Evolutionary conservation across 1,140 invertebrate genomes (phyloP).

Genomic region (Charaxes varanes): DNA sequence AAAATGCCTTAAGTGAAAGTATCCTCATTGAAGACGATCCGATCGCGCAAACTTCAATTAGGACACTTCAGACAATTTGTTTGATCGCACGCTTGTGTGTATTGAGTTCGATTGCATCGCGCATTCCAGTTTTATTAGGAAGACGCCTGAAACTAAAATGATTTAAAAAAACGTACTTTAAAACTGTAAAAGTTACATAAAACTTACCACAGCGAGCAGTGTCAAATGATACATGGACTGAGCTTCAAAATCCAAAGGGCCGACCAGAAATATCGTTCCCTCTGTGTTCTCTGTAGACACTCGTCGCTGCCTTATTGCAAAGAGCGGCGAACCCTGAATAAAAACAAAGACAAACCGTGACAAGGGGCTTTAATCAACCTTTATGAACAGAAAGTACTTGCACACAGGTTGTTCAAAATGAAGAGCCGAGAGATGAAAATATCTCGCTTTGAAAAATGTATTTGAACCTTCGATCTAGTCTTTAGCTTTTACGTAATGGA

Average conservation of each 20-base stretch:
- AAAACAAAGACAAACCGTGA: slow-evolving; percentile 12
- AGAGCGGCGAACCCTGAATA: slow-evolving; percentile 78
- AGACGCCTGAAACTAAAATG: no score
- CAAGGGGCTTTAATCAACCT: slow-evolving; percentile 16
- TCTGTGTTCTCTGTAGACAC: slow-evolving; percentile 82
- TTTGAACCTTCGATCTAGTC: no score
- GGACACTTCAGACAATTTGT: no score
- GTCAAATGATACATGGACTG: slow-evolving; percentile 89
- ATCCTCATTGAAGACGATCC: no score
- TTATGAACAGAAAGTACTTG: slow-evolving; percentile 17
- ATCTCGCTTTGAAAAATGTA: no score
- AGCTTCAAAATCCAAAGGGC: slow-evolving; percentile 88
- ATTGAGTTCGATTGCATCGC: no score
- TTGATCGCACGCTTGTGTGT: no score
- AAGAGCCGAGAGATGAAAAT: no score
- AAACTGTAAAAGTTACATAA: slow-evolving; percentile 1
- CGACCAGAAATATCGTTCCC: slow-evolving; percentile 83
- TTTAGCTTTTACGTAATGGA: no score
- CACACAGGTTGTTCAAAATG: slow-evolving; percentile 13
- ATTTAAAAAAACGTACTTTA: neutral
- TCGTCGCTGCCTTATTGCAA: slow-evolving; percentile 85
- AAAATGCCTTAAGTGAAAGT: neutral
- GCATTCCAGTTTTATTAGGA: no score
- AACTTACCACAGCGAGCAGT: slow-evolving; percentile 86
- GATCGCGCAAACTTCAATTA: no score